phyloP scores from a whole-genome alignment of 2,888 invertebrate genomes.

The Parthenolecanium corni region DNA sequence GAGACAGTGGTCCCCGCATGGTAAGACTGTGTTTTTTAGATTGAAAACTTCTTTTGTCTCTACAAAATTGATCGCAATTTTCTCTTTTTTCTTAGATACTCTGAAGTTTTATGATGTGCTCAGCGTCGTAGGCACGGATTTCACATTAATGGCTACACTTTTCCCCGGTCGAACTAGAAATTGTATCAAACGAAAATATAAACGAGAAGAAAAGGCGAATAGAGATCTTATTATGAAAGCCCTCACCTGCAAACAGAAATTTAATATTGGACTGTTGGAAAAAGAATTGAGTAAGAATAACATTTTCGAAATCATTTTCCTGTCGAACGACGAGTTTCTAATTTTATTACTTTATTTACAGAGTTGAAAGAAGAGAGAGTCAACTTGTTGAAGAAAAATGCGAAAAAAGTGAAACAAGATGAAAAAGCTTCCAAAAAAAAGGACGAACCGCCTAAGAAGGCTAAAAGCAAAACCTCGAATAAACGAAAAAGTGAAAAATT shows the following conservation, averaged over 20 bases:
- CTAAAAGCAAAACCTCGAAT: neutral
- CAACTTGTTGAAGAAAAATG: slow-evolving; percentile 9
- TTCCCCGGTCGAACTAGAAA: slow-evolving; percentile 67
- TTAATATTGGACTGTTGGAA: slow-evolving; percentile 10
- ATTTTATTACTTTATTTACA: neutral
- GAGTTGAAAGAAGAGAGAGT: slow-evolving; percentile 12
- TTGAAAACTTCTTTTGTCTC: neutral
- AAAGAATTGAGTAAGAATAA: slow-evolving; percentile 16
- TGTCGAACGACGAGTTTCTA: neutral
- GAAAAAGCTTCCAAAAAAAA: neutral
- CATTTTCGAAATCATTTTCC: neutral
- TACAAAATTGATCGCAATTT: neutral
- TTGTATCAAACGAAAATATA: slow-evolving; percentile 85
- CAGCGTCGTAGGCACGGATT: slow-evolving; percentile 83
- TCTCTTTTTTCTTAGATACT: slow-evolving; percentile 49
- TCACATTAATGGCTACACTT: slow-evolving; percentile 71
- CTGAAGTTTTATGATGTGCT: slow-evolving; percentile 83
- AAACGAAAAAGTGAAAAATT: slow-evolving; percentile 8
- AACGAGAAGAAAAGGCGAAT: slow-evolving; percentile 75
- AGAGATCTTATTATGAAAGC: slow-evolving; percentile 62
- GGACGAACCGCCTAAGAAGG: neutral
- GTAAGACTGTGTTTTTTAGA: neutral
- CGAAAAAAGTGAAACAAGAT: slow-evolving; percentile 1
- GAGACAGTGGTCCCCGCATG: slow-evolving; percentile 55
- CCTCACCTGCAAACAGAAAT: slow-evolving; percentile 40